Conservation (phyloP, 2,113 vertebrate species). For the Phoxinus phoxinus region DNA sequence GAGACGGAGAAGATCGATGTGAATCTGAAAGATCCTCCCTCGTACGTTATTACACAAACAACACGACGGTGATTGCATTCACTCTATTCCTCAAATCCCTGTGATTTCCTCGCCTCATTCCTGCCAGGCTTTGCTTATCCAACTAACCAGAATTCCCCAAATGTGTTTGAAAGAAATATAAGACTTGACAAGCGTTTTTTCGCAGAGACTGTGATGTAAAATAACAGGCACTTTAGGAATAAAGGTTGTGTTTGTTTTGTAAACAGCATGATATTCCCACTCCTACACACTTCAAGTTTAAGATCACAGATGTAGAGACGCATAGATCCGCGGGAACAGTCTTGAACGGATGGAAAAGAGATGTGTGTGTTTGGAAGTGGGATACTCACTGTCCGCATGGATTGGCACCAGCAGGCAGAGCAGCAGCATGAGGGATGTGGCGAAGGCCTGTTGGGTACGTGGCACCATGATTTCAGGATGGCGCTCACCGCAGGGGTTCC, state of each 20-base stretch:
- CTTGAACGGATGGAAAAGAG: neutral
- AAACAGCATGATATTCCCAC: slow-evolving; percentile 39
- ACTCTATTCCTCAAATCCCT: neutral
- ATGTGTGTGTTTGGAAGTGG: slow-evolving; percentile 13
- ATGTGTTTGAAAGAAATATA: slow-evolving; percentile 7
- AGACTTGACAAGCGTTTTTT: neutral
- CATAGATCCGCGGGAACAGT: neutral
- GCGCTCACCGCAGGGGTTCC: slow-evolving; percentile 72
- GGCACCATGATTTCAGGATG: slow-evolving; percentile 81
- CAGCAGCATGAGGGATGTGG: slow-evolving; percentile 75
- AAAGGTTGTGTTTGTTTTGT: slow-evolving; percentile 31
- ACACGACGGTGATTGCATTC: slow-evolving; percentile 57
- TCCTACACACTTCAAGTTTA: slow-evolving; percentile 9
- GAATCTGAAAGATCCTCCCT: neutral
- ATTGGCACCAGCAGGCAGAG: slow-evolving; percentile 75
- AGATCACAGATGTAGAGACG: neutral
- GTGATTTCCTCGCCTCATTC: slow-evolving; percentile 10
- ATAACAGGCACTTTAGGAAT: slow-evolving; percentile 19
- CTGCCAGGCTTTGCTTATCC: neutral
- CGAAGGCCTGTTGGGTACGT: slow-evolving; percentile 61
- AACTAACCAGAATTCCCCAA: slow-evolving; percentile 12
- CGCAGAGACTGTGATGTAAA: neutral
- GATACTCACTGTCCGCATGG: slow-evolving; percentile 84
- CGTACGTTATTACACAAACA: slow-evolving; percentile 49
- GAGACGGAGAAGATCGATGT: slow-evolving; percentile 25